These are phyloP conservation scores for Mesaphorura yosii DNA, from an alignment of 1,140 invertebrate species.

Conservation along the genomic window DNA sequence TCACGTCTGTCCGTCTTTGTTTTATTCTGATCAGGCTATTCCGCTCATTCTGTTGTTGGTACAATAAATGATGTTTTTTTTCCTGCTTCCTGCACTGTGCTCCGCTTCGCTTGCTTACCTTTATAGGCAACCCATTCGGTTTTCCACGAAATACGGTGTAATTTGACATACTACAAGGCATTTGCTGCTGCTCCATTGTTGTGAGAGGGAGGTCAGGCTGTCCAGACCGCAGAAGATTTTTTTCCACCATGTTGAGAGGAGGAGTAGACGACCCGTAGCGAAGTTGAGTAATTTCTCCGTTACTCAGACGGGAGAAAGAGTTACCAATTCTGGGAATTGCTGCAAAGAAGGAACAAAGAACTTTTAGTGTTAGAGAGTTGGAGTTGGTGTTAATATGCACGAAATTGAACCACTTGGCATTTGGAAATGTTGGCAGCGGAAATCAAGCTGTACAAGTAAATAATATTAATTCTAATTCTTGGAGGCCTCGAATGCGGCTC, in stretches of 20 bases:
- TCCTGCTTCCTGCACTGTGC: neutral
- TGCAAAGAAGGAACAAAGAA: too few relatives aligned
- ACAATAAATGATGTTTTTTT: neutral
- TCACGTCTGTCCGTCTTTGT: too few relatives aligned
- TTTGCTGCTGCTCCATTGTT: constrained; percentile 4
- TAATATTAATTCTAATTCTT: too few relatives aligned
- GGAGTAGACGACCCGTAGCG: constrained; percentile 6
- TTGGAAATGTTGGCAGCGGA: too few relatives aligned
- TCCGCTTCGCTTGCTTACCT: constrained; percentile 18
- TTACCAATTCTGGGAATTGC: constrained; percentile 22
- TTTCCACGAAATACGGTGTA: constrained; percentile 30
- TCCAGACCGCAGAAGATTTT: constrained; percentile 24
- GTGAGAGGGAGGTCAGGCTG: constrained; percentile 26
- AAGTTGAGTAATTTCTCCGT: constrained; percentile 32
- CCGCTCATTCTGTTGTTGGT: too few relatives aligned
- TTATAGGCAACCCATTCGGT: constrained; percentile 27
- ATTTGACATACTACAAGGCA: constrained; percentile 27
- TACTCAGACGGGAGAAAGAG: constrained; percentile 30
- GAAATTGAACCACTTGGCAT: too few relatives aligned
- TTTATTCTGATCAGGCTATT: too few relatives aligned
- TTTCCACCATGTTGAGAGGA: constrained; percentile 14
- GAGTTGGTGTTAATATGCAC: too few relatives aligned
- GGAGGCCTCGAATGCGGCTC: too few relatives aligned
- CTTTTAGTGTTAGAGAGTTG: too few relatives aligned
- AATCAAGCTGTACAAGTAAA: too few relatives aligned